Evolutionary conservation across 2,113 vertebrate genomes (phyloP).

Genomic region (Romanogobio albipinnatus): DNA sequence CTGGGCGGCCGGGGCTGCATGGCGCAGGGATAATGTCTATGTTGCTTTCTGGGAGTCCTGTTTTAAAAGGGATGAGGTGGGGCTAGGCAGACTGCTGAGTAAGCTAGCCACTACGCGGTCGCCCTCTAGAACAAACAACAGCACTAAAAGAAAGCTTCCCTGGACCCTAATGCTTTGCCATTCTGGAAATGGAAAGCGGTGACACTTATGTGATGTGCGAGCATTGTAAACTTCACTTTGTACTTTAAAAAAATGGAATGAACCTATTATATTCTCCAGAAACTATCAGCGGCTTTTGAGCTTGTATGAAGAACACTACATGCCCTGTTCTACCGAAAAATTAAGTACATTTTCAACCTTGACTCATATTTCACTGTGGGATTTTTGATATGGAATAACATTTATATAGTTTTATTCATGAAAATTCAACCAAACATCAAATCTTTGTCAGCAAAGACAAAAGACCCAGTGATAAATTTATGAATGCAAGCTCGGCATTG

Average conservation of each 20-base stretch:
- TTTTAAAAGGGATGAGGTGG: constrained; percentile 63
- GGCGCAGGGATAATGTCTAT: constrained; percentile 56
- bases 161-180: constrained; percentile 27
- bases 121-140: constrained; percentile 57
- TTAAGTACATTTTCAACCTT: background rate
- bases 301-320: background rate
- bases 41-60: constrained; percentile 57
- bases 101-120: constrained; percentile 50
- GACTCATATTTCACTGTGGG: background rate
- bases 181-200: background rate
- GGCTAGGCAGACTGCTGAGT: constrained; percentile 58
- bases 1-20: constrained; percentile 42
- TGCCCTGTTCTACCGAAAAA: background rate
- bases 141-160: constrained; percentile 49
- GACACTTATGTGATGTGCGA: constrained; percentile 18
- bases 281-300: background rate
- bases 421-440: background rate
- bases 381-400: background rate
- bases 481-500: background rate
- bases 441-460: background rate
- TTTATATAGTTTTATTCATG: background rate
- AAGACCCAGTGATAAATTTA: background rate
- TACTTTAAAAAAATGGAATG: background rate
- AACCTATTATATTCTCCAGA: background rate
- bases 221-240: background rate